Evolutionary conservation across 2,113 vertebrate species (phyloP).

Genomic region (Lutjanus erythropterus): DNA sequence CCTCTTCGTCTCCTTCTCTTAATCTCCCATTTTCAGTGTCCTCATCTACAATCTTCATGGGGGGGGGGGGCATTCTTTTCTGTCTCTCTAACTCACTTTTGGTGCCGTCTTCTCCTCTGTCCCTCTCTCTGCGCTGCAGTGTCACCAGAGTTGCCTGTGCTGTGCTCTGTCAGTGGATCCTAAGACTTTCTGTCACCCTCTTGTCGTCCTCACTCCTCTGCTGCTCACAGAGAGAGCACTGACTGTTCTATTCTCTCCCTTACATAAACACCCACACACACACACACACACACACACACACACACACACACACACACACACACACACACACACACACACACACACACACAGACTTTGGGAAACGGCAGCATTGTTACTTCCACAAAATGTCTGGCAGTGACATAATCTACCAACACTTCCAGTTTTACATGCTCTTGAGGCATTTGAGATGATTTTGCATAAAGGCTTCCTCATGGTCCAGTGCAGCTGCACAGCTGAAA

Average conservation of each 20-base stretch:
- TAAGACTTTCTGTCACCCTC: constrained; percentile 55
- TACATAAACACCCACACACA: constrained; percentile 6
- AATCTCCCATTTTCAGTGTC: constrained; percentile 42
- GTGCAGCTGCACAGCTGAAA: constrained; percentile 17
- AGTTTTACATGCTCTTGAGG: constrained; percentile 38
- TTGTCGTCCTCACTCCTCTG: constrained; percentile 2
- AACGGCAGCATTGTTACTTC: constrained; percentile 43
- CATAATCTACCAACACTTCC: constrained; percentile 36
- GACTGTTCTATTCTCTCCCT: constrained; percentile 37
- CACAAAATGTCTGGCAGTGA: constrained; percentile 51
- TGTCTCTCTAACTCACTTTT: constrained; percentile 15
- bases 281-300: constrained; percentile 16
- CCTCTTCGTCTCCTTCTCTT: constrained; percentile 22
- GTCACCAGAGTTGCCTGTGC: constrained; percentile 51
- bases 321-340: constrained; percentile 19
- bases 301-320: neutral
- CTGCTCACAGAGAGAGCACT: constrained; percentile 49
- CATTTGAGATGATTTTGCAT: constrained; percentile 27
- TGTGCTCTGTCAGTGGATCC: constrained; percentile 56
- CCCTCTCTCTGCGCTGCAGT: constrained; percentile 18
- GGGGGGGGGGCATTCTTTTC: constrained; percentile 1
- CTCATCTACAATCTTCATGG: constrained; percentile 16
- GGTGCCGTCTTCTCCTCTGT: constrained; percentile 17
- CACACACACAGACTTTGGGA: neutral
- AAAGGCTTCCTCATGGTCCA: constrained; percentile 31